A percentile compares a stretch with the other conserved stretches of the same genome.
phyloP scores from a whole-genome alignment of 37 sponge, comb jelly and placozoan genomes.

The Petrosia ficiformis region DNA sequence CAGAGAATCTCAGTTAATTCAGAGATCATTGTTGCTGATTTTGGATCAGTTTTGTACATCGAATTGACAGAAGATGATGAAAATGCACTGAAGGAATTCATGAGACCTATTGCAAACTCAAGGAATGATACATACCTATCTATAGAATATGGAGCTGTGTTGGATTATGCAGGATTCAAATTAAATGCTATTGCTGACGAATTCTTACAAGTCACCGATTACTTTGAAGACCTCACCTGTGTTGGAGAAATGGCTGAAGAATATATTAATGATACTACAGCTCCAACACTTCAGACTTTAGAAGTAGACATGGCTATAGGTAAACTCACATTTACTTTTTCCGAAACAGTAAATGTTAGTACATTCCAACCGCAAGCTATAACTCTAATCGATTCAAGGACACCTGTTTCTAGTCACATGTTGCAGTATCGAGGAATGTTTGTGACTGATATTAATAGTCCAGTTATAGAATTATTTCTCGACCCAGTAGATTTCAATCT shows the following conservation, averaged over 20 bases:
- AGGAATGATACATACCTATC: constrained; percentile 46
- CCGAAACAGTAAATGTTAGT: constrained; percentile 78
- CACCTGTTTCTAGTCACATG: constrained; percentile 26
- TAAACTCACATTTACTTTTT: constrained; percentile 53
- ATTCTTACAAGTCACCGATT: constrained; percentile 40
- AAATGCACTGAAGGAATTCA: constrained; percentile 45
- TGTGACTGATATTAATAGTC: constrained; percentile 44
- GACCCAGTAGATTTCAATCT: constrained; percentile 55
- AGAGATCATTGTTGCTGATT: constrained; percentile 14
- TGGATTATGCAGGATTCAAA: constrained; percentile 42
- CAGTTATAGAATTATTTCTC: constrained; percentile 48
- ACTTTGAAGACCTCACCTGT: constrained; percentile 84
- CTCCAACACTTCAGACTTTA: constrained; percentile 58
- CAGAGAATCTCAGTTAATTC: constrained; percentile 26
- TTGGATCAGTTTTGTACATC: constrained; percentile 33
- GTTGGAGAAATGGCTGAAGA: constrained; percentile 48
- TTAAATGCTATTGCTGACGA: constrained; percentile 6
- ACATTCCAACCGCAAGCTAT: constrained; percentile 56
- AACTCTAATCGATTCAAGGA: constrained; percentile 50
- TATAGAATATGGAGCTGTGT: constrained; percentile 26
- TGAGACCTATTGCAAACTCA: constrained; percentile 53
- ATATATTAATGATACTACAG: constrained; percentile 79
- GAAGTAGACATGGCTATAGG: constrained; percentile 65
- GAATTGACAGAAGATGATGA: constrained; percentile 57
- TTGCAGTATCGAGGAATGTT: constrained; percentile 40